Conservation (phyloP, 2,797 vertebrate genomes). For the Margarornis squamiger region DNA sequence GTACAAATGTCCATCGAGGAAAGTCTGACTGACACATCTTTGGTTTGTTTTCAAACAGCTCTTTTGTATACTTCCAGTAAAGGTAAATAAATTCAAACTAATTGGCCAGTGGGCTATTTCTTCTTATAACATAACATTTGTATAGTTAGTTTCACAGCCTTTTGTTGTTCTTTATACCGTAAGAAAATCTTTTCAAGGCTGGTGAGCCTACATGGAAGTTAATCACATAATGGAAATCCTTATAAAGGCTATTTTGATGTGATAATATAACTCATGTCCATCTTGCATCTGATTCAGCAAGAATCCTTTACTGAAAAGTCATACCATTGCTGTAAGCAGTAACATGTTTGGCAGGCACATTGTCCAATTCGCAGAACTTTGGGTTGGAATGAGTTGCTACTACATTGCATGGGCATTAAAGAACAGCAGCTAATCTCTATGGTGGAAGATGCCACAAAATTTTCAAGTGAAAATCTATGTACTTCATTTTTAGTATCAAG, state of each 20-base stretch:
- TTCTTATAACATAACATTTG: background rate
- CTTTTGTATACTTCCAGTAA: constrained; percentile 96
- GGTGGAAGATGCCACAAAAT: background rate
- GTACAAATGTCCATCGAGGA: constrained; percentile 98
- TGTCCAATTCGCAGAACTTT: background rate
- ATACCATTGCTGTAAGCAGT: background rate
- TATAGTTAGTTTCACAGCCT: background rate
- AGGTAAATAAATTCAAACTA: constrained; percentile 76
- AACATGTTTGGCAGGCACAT: background rate
- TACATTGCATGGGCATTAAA: background rate
- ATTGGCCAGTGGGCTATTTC: background rate
- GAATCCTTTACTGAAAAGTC: background rate
- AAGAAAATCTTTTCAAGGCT: background rate
- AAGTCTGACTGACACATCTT: constrained; percentile 89
- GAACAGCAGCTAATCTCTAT: background rate
- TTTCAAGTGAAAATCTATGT: background rate
- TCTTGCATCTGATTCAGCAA: background rate
- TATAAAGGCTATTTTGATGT: background rate
- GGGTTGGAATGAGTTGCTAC: background rate
- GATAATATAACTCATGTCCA: background rate
- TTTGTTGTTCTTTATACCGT: background rate
- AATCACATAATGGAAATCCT: background rate
- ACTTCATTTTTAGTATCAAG: background rate
- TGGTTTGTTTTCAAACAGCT: constrained; percentile 96
- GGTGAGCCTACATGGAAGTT: background rate